phyloP scores from a whole-genome alignment of 2,113 vertebrate species.

The Sturnus vulgaris region DNA sequence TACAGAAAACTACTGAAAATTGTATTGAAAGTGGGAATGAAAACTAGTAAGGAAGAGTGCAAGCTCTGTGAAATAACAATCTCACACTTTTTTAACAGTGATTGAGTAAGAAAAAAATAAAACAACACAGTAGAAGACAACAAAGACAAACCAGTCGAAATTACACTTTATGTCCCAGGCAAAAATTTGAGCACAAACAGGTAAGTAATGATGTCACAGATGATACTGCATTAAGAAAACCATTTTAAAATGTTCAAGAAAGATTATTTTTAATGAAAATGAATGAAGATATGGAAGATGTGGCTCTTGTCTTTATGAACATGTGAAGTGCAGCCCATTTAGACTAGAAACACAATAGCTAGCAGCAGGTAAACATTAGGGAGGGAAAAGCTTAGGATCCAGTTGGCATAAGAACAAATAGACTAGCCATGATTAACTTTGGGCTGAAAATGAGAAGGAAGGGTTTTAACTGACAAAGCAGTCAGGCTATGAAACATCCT shows the following conservation, averaged over 20 bases:
- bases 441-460: conserved; percentile 52
- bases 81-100: background rate
- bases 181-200: background rate
- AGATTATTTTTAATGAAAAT: background rate
- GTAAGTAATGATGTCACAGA: background rate
- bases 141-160: background rate
- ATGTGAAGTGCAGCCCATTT: background rate
- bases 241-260: background rate
- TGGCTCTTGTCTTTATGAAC: background rate
- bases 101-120: background rate
- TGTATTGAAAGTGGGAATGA: background rate
- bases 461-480: conserved; percentile 52
- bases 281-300: background rate
- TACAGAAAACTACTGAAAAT: background rate
- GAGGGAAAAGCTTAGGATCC: conserved; percentile 5
- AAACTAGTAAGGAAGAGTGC: background rate
- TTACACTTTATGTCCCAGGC: background rate
- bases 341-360: background rate
- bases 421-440: conserved; percentile 45
- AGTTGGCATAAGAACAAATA: conserved; percentile 58
- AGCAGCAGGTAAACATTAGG: conserved; percentile 34
- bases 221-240: background rate
- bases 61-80: background rate
- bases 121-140: background rate
- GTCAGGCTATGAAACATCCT: conserved; percentile 54